Percentiles rank a stretch among this genome's conserved stretches.
phyloP scores from a whole-genome alignment of 2,113 vertebrate genomes.

The Mastomys natalensis region DNA sequence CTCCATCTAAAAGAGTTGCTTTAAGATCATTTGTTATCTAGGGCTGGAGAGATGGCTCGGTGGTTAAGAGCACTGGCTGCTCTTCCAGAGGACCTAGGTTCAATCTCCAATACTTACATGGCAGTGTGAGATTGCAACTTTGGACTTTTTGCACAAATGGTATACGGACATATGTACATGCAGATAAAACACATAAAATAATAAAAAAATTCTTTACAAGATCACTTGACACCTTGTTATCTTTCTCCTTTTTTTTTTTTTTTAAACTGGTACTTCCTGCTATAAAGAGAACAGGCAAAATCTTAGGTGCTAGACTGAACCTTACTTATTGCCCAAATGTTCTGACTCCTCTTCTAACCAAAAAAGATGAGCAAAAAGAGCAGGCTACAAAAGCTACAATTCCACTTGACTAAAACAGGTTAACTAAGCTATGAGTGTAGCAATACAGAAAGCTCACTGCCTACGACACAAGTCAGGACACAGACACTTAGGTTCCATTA shows the following conservation, averaged over 20 bases:
- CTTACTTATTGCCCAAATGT: background rate
- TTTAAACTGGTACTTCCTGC: background rate
- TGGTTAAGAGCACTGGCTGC: background rate
- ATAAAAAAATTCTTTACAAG: background rate
- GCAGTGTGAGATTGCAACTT: background rate
- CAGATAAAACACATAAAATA: background rate
- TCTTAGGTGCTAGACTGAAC: background rate
- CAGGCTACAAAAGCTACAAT: background rate
- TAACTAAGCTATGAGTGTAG: slow-evolving; percentile 43
- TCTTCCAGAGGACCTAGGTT: background rate
- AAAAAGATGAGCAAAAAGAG: background rate
- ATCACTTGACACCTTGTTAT: slow-evolving; percentile 20
- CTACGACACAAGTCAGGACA: background rate
- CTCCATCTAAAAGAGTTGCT: background rate
- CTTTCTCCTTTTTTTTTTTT: background rate
- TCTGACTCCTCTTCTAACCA: slow-evolving; percentile 12
- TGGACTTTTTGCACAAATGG: background rate
- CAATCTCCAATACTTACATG: background rate
- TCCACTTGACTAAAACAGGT: slow-evolving; percentile 25
- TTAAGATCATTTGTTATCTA: background rate
- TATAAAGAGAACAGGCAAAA: background rate
- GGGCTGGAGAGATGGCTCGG: background rate
- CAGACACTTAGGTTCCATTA: background rate
- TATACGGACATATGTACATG: background rate
- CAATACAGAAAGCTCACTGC: background rate